Evolutionary conservation across 1,140 invertebrate genomes (phyloP).

Genomic region (Penaeus japonicus): DNA sequence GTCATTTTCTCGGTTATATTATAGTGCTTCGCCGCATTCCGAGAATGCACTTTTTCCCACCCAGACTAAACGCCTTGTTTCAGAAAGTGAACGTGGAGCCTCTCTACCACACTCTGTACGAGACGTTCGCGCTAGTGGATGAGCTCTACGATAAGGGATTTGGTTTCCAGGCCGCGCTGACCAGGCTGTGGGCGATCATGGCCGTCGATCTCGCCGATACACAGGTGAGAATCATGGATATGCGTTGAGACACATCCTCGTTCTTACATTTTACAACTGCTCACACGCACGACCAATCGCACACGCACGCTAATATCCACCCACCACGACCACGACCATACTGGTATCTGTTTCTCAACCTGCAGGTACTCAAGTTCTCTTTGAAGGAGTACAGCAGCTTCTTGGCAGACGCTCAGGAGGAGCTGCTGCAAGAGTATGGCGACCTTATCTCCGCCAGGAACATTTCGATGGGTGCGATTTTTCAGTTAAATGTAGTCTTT

Average conservation of each 20-base stretch:
- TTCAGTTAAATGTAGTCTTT: no score
- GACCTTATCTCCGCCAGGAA: slow-evolving; percentile 7
- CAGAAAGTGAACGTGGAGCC: slow-evolving; percentile 39
- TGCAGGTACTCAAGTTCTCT: slow-evolving; percentile 29
- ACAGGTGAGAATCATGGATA: not conserved
- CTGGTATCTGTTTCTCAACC: not conserved
- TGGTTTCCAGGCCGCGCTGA: slow-evolving; percentile 52
- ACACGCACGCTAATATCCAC: not conserved
- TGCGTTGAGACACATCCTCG: not conserved
- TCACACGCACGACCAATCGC: not conserved
- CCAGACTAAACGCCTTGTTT: not conserved
- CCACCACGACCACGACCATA: not conserved
- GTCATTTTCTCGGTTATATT: not conserved
- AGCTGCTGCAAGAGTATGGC: slow-evolving; percentile 30
- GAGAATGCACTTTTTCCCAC: not conserved
- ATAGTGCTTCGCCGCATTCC: no score
- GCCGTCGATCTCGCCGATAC: slow-evolving; percentile 39
- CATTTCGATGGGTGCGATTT: not conserved
- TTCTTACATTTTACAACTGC: not conserved
- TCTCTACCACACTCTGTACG: slow-evolving; percentile 59
- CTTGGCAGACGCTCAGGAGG: slow-evolving; percentile 16
- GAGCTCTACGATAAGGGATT: slow-evolving; percentile 53
- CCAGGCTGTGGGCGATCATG: slow-evolving; percentile 58
- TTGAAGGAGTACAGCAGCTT: slow-evolving; percentile 36
- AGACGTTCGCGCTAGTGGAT: slow-evolving; percentile 54